phyloP scores from a whole-genome alignment of 2,797 vertebrate genomes.

The Vultur gryphus region DNA sequence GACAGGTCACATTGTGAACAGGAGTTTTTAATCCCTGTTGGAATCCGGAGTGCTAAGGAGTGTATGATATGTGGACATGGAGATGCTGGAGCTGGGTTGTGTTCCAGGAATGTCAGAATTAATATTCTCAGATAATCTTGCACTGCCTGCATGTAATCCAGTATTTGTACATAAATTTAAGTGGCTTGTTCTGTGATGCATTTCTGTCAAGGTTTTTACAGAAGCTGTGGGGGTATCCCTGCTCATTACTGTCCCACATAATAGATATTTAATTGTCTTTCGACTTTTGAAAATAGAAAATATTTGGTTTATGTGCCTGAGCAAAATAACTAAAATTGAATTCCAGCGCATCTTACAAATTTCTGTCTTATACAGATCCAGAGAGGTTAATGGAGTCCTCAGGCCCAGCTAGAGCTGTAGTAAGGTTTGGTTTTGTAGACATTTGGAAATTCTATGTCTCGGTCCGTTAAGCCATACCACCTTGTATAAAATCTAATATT shows the following conservation, averaged over 20 bases:
- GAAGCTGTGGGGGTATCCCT: neutral
- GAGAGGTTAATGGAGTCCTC: neutral
- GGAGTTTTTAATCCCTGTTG: neutral
- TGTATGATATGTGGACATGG: neutral
- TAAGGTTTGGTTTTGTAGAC: neutral
- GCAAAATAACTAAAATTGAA: neutral
- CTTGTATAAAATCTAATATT: conserved; percentile 4
- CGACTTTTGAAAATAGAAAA: neutral
- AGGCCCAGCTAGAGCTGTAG: neutral
- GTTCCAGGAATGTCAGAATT: neutral
- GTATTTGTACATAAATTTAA: neutral
- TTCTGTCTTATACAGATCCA: neutral
- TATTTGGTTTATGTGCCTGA: neutral
- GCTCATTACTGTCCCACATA: neutral
- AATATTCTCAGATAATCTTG: neutral
- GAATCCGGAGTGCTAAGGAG: neutral
- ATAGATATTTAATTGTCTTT: neutral
- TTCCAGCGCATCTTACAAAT: neutral
- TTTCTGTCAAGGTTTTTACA: neutral
- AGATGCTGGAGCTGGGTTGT: neutral
- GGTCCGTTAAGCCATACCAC: neutral
- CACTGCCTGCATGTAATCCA: neutral
- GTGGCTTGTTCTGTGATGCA: neutral
- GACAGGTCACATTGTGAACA: neutral
- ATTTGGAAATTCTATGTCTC: neutral